These are phyloP conservation scores for Cydia pomonella DNA, from an alignment of 1,140 invertebrate species.

Conservation along the genomic window DNA sequence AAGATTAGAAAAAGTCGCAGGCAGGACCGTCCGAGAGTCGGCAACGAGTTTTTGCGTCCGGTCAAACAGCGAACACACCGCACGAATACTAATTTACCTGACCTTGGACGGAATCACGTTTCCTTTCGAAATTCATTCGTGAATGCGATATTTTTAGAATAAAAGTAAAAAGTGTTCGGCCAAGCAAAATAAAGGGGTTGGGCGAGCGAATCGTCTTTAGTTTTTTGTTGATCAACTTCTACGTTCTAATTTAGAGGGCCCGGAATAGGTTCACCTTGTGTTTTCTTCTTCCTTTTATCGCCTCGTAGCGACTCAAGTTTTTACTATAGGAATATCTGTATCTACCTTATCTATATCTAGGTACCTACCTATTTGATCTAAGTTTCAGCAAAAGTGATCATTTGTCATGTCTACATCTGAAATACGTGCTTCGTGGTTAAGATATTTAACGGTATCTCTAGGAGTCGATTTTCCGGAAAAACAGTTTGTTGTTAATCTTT, in stretches of 20 bases:
- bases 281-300: slow-evolving; percentile 49
- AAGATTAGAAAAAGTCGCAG: slow-evolving; percentile 66
- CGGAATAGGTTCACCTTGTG: slow-evolving; percentile 54
- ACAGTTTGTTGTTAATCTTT: too few species aligned
- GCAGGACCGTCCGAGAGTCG: slow-evolving; percentile 50
- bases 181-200: slow-evolving; percentile 74
- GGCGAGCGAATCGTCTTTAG: slow-evolving; percentile 60
- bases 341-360: too few species aligned
- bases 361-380: too few species aligned
- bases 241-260: slow-evolving; percentile 53
- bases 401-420: too few species aligned
- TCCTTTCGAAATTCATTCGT: slow-evolving; percentile 78
- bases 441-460: too few species aligned
- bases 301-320: neutral
- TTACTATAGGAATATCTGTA: too few species aligned
- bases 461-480: too few species aligned
- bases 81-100: slow-evolving; percentile 76
- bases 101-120: slow-evolving; percentile 77
- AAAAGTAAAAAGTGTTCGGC: slow-evolving; percentile 73
- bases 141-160: slow-evolving; percentile 78
- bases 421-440: too few species aligned
- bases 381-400: too few species aligned
- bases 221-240: slow-evolving; percentile 67
- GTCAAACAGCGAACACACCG: slow-evolving; percentile 71
- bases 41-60: slow-evolving; percentile 77